Base-by-base conservation (phyloP, 1,140 invertebrate species). In the Palaemon carinicauda region DNA sequence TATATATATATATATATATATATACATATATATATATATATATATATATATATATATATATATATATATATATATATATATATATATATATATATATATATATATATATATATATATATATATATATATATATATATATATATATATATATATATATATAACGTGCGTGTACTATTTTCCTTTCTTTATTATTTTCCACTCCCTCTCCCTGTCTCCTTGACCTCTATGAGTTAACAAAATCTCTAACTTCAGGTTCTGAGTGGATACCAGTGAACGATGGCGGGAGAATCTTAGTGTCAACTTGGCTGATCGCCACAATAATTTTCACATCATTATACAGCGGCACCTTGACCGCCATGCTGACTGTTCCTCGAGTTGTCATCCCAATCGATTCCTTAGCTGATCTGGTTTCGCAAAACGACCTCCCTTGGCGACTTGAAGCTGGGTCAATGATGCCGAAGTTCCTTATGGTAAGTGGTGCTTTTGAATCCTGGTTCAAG, bases 301-400 rank as follows among this genome's bases (percentile, higher is more conserved):
- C 81, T 1, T 83, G 81, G 81, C 52, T 83, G 21, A 14, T 83
- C 52, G 81, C 81, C n/a, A 54, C 81, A 24, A 19, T 83, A 27
- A 52, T 83, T 5, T 83, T 83, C 71, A 31, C 53, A 17, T 75
- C 81, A 29, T 74, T 53, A 19, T 83, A 83, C 81, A 41, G 81
- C 51, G 71, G 81, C 50, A 83, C 56, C 69, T 53, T 83, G 15
- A 83, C 81, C 69, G 52, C 81, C 51, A 75, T 83, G 71, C 71
- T 83, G 24, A 75, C 81, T 50, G 81, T 83, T 24, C 81, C 81
- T 21, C 27, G 52, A 53, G 81, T 83, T 53, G 75, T 19, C 81
- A 75, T 83, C n/a, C 81, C 81, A 31, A 83, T 83, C 7, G 81
- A 83, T 73, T 83, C 81, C 51, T 29, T 83, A 27, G 81, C 69